Evolutionary conservation across 2,888 invertebrate species (phyloP).

Genomic region (Pachymerium ferrugineum): DNA sequence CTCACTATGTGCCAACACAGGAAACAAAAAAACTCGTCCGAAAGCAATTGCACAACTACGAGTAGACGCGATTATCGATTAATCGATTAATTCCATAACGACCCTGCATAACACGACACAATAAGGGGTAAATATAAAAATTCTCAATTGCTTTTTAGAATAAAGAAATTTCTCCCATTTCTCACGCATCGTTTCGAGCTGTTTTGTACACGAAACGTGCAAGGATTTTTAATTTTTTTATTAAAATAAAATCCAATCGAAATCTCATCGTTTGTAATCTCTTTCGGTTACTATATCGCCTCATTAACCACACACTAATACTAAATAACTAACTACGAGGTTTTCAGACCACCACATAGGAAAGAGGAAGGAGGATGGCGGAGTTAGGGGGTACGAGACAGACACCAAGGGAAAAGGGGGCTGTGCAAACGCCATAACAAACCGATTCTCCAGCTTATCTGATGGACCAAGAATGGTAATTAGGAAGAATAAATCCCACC

Average conservation of each 20-base stretch:
- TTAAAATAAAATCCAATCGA: background rate
- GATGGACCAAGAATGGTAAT: slow-evolving; percentile 29
- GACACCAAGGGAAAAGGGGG: slow-evolving; percentile 16
- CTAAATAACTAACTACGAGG: slow-evolving; percentile 15
- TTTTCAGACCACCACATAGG: background rate
- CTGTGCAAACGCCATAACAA: slow-evolving; percentile 10
- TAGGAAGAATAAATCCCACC: slow-evolving; percentile 28
- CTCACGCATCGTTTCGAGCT: no score
- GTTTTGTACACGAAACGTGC: no score
- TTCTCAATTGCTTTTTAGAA: no score
- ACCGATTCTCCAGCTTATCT: slow-evolving; percentile 28
- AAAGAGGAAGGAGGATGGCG: background rate
- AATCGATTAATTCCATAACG: no score
- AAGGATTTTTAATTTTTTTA: no score
- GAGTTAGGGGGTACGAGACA: slow-evolving; percentile 22
- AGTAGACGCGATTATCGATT: no score
- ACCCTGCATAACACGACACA: no score
- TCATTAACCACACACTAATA: slow-evolving; percentile 18
- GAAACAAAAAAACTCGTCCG: background rate
- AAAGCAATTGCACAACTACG: no score
- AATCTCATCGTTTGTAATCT: background rate
- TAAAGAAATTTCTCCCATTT: no score
- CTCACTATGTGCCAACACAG: background rate
- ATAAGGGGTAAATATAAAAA: no score
- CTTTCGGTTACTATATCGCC: slow-evolving; percentile 2